A percentile compares a stretch with the other conserved stretches of the same genome.
Evolutionary conservation across 2,797 vertebrate species (phyloP).

Genomic region (Falco novaeseelandiae): DNA sequence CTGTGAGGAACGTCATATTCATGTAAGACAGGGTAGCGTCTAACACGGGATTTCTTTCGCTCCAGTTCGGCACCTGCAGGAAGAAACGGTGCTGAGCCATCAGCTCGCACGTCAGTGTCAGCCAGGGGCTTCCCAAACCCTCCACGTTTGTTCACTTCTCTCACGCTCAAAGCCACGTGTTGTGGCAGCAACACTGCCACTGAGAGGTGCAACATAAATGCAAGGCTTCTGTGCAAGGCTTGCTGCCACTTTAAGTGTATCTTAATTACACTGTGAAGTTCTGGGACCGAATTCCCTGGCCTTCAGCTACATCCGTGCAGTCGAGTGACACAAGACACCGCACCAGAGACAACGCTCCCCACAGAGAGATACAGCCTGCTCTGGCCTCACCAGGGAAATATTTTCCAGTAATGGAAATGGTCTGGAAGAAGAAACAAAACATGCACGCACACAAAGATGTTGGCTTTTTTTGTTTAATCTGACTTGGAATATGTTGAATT

Average conservation of each 20-base stretch:
- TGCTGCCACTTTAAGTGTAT: background rate
- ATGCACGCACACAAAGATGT: background rate
- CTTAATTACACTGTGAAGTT: background rate
- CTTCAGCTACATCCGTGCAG: background rate
- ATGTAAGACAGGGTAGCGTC: fast-evolving
- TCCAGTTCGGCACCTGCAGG: background rate
- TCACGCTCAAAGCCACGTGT: fast-evolving
- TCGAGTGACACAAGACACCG: background rate
- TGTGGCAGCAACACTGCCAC: fast-evolving
- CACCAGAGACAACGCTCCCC: background rate
- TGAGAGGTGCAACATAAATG: fast-evolving
- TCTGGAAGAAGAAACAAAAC: constrained; percentile 8
- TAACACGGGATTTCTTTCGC: fast-evolving
- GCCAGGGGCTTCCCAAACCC: background rate
- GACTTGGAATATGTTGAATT: constrained; percentile 52
- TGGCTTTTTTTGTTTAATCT: constrained; percentile 49
- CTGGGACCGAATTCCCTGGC: background rate
- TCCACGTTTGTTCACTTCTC: background rate
- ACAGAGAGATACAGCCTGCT: background rate
- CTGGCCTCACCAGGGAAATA: background rate
- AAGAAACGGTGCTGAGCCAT: background rate
- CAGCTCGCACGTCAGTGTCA: background rate
- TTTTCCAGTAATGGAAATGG: background rate
- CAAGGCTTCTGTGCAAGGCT: background rate
- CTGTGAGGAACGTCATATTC: fast-evolving